Percentiles rank a stretch among this genome's conserved stretches.
Evolutionary conservation across 23 tunicate genomes (phyloP).

Genomic region (Trididemnum clinides): DNA sequence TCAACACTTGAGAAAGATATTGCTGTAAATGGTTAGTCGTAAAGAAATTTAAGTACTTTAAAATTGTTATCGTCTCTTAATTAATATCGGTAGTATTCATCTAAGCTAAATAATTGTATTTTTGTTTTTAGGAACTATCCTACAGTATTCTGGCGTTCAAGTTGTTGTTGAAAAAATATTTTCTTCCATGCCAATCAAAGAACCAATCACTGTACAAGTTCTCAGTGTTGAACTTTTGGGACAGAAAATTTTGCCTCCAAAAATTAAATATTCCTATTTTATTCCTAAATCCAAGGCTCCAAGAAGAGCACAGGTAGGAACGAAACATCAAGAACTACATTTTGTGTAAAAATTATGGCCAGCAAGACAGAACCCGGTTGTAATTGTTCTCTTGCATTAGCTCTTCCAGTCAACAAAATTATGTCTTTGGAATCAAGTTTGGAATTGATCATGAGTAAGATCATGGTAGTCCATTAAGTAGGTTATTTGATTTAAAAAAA

Average conservation of each 20-base stretch:
- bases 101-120: neutral
- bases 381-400: too few species aligned
- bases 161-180: slow-evolving; percentile 52
- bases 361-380: too few species aligned
- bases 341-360: too few species aligned
- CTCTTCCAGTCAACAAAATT: too few species aligned
- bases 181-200: slow-evolving; percentile 53
- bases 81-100: neutral
- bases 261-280: slow-evolving; percentile 72
- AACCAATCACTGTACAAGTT: slow-evolving; percentile 57
- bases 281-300: slow-evolving; percentile 1
- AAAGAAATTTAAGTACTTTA: neutral
- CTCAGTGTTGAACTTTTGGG: slow-evolving; percentile 70
- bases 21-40: slow-evolving; percentile 51
- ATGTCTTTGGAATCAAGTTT: too few species aligned
- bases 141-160: slow-evolving; percentile 81
- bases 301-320: too few species aligned
- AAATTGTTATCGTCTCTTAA: neutral
- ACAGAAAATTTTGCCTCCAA: slow-evolving; percentile 70
- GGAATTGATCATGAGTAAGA: too few species aligned
- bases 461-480: too few species aligned
- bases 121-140: slow-evolving; percentile 51
- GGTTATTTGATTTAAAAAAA: too few species aligned
- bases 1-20: slow-evolving; percentile 59
- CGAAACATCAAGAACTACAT: too few species aligned